Evolutionary conservation across 1,140 invertebrate genomes (phyloP), one percentile per base, ranked within the genome.

Genomic region (Orchesella cincta): DNA sequence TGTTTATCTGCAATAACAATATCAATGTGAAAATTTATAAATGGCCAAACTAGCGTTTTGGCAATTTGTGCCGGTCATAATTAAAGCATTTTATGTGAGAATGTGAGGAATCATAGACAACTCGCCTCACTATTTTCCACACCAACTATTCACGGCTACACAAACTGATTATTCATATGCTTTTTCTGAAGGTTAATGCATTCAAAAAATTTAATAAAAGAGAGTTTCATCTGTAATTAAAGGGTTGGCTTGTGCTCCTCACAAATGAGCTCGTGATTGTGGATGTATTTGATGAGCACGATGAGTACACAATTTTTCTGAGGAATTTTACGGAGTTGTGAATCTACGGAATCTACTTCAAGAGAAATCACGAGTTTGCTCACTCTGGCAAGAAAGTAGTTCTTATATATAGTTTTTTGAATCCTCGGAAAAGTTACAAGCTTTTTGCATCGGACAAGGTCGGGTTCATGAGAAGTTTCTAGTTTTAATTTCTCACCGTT

Each of bases 381-480:
- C 62, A 67, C 23, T 29, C 31, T 31, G 12, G 23, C 23, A 14
- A 57, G 23, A 57, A 57, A 57, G 23, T 57, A 46, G 5, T 5
- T 46, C 39, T 5, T 46, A 46, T 46, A 18, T 46, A 18, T 46
- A n/a, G n/a, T n/a, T n/a, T n/a, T 46, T 18, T 62, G 16, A 29
- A 33, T 57, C 26, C 62, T 26, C 26, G 52, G 52, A 12, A 26
- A 57, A 57, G 52, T 14, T 8, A 57, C 3, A n/a, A 67, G n/a
- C n/a, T n/a, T n/a, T n/a, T n/a, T n/a, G n/a, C n/a, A n/a, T n/a
- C n/a, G 62, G 62, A 67, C 29, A 67, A 67, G 62, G 62, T 67
- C 62, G 62, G 62, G 62, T 67, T 67, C 62, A 67, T 67, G 62
- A 67, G 62, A 67, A 67, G 62, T 67, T 67, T 67, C 62, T 67